A percentile compares a stretch with the other conserved stretches of the same genome.
Evolutionary conservation across 2,888 invertebrate species (phyloP).

Genomic region (Melolontha melolontha): DNA sequence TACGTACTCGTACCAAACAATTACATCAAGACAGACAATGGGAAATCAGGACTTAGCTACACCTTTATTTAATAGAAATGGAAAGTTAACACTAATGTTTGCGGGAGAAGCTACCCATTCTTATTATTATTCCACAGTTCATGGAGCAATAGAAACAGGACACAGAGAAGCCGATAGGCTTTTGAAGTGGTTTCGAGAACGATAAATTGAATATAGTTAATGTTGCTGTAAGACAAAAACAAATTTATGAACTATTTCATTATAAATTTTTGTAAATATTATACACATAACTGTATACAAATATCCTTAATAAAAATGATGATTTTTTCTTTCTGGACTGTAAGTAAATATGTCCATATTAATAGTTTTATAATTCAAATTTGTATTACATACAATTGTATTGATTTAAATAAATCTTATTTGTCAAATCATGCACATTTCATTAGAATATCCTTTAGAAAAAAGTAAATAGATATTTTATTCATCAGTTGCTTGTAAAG

Average conservation of each 20-base stretch:
- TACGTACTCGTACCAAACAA: conserved; percentile 49
- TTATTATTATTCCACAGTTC: conserved; percentile 64
- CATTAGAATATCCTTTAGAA: no score
- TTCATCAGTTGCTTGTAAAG: no score
- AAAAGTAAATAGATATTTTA: no score
- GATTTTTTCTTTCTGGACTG: no score
- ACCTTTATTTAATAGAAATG: conserved; percentile 62
- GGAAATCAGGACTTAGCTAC: conserved; percentile 33
- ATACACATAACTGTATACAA: neutral
- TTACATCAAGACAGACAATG: conserved; percentile 39
- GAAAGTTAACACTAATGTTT: conserved; percentile 67
- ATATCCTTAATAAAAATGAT: conserved; percentile 54
- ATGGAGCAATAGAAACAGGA: conserved; percentile 66
- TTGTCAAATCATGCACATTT: no score
- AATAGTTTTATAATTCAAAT: no score
- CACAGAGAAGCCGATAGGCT: conserved; percentile 64
- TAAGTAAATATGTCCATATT: no score
- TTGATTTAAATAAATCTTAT: no score
- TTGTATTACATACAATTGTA: no score
- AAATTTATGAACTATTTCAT: neutral
- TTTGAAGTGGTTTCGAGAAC: neutral
- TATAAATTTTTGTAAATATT: neutral
- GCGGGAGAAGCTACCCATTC: conserved; percentile 69
- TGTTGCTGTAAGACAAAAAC: no score
- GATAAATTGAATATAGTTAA: neutral